Evolutionary conservation across 2,888 invertebrate genomes (phyloP), one percentile per base, ranked within the genome.

Genomic region (Aleiodes alternator): DNA sequence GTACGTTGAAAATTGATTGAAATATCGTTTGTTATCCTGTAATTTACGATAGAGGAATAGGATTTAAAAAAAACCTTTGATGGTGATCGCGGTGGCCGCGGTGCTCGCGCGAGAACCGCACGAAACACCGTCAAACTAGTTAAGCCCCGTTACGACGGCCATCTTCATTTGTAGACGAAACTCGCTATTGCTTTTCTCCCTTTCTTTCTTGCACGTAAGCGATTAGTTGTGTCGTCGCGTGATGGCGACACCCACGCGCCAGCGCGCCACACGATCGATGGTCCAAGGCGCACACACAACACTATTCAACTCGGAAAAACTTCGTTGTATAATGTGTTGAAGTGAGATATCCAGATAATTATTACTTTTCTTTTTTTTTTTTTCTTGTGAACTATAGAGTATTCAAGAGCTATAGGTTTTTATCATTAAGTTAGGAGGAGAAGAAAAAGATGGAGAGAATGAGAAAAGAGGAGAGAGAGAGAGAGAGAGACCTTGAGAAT

Each of bases 31-130:
- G 23, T 1, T 1, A n/a, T 23, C 53, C 38, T 50, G 43, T 43
- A 43, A 53, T 53, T 53, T 6, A 8, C 53, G 16, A 16, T 14
- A 8, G 16, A 16, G 16, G 6, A 53, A 2, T 53, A 14, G 16
- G 16, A 53, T 34, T 31, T 14, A 2, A 53, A 53, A 53, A 14
- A 14, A 53, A 11, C 9, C 16, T 48, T 29, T 14, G 71, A 50
- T 61, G 64, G 50, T 53, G 23, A 64, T 55, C 31, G 43, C 50
- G 72, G 76, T 76, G 74, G 76, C 76, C 78, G 76, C 75, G 76
- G 78, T 78, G 77, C 75, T 79, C 80, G 78, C 78, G 78, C 78
- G 79, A 79, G 76, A 76, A 77, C 80, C 80, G 79, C 76, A 79
- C 80, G 78, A 80, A 78, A 79, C 72, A 75, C 74, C 76, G 75